phyloP scores from a whole-genome alignment of 2,113 vertebrate genomes.

The Carassius auratus region DNA sequence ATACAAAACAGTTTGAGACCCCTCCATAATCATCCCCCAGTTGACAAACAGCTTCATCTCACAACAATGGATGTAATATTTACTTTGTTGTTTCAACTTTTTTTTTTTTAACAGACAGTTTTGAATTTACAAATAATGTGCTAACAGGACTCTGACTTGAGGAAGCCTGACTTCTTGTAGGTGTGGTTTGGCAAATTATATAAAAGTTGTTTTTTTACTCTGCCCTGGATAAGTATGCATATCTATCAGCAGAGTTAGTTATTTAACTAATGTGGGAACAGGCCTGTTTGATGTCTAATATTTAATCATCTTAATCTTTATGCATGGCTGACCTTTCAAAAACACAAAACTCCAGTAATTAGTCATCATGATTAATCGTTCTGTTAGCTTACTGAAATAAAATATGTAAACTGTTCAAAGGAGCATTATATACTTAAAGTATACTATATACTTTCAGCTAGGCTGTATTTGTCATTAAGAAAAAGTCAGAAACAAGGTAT shows the following conservation, averaged over 20 bases:
- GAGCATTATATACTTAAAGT: background rate
- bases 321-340: conserved; percentile 4
- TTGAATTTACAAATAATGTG: background rate
- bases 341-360: background rate
- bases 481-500: background rate
- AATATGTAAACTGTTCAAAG: background rate
- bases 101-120: too few species aligned
- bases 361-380: background rate
- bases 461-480: background rate
- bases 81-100: background rate
- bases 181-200: conserved; percentile 8
- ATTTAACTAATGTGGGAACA: conserved; percentile 35
- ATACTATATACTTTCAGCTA: background rate
- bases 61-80: too few species aligned
- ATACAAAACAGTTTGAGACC: background rate
- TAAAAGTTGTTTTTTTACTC: too few species aligned
- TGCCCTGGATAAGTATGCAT: background rate
- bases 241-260: conserved; percentile 14
- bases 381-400: background rate
- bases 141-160: background rate
- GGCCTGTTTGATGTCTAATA: background rate
- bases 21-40: background rate
- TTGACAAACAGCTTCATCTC: too few species aligned
- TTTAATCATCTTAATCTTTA: conserved; percentile 17
- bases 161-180: background rate